Percentiles rank a stretch among this genome's conserved stretches.
phyloP scores from a whole-genome alignment of 2,113 vertebrate genomes.

The Ovis canadensis region DNA sequence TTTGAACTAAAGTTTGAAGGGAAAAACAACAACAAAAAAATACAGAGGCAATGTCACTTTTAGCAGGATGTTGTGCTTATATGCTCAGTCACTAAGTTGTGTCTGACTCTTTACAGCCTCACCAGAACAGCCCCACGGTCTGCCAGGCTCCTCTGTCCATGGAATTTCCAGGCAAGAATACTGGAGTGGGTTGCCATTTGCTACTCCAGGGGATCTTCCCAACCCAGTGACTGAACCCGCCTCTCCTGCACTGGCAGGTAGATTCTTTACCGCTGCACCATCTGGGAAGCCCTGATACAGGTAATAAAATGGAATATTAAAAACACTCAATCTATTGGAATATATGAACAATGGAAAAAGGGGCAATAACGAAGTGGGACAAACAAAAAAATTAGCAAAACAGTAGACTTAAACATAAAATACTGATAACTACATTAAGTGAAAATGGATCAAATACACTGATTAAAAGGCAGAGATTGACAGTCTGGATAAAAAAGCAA shows the following conservation, averaged over 20 bases:
- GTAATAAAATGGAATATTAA: neutral
- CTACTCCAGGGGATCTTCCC: neutral
- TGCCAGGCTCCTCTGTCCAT: neutral
- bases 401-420: neutral
- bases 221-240: neutral
- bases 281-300: neutral
- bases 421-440: neutral
- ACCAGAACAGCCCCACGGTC: neutral
- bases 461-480: neutral
- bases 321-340: constrained; percentile 21
- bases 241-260: neutral
- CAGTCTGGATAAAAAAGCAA: neutral
- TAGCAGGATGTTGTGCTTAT: neutral
- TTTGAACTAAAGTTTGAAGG: neutral
- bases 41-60: neutral
- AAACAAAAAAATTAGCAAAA: constrained; percentile 20
- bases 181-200: neutral
- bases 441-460: neutral
- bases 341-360: neutral
- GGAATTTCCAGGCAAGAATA: neutral
- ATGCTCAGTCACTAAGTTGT: neutral
- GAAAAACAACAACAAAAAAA: neutral
- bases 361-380: neutral
- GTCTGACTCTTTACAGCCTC: neutral
- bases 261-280: neutral